Percentiles rank a stretch among this genome's conserved stretches.
Conservation (phyloP, 2,797 vertebrate species). For the Petrocephalus sullivani region DNA sequence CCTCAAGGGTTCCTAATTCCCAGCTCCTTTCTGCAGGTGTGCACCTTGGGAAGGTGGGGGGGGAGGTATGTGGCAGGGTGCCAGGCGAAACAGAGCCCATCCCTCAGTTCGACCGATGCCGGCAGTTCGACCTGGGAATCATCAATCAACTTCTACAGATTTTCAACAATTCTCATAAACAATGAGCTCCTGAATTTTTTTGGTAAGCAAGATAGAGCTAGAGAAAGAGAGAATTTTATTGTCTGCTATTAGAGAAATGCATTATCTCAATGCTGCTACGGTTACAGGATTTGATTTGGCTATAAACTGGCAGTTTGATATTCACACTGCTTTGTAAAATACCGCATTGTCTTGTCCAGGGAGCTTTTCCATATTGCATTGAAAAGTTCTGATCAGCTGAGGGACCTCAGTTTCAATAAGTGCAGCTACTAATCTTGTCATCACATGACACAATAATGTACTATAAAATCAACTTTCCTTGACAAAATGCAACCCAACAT, state of each 20-base stretch:
- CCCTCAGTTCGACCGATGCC: no score
- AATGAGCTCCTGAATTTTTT: not conserved
- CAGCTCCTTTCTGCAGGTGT: slow-evolving; percentile 1
- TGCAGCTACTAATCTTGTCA: not conserved
- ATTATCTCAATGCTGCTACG: not conserved
- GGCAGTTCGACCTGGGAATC: not conserved
- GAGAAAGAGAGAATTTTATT: not conserved
- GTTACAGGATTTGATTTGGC: not conserved
- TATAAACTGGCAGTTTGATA: not conserved
- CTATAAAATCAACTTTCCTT: not conserved
- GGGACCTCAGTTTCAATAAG: not conserved
- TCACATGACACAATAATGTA: not conserved
- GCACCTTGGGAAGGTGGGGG: not conserved
- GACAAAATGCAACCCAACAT: not conserved
- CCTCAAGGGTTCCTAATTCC: not conserved
- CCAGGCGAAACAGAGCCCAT: not conserved
- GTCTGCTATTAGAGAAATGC: not conserved
- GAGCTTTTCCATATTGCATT: not conserved
- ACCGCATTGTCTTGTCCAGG: not conserved
- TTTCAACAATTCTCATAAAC: not conserved
- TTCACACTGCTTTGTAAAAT: not conserved
- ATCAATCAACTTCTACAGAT: not conserved
- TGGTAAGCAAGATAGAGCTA: not conserved
- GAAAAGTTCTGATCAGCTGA: not conserved
- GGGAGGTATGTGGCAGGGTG: not conserved